Base-by-base conservation (phyloP, 2,113 vertebrate genomes). In the Chamaea fasciata region DNA sequence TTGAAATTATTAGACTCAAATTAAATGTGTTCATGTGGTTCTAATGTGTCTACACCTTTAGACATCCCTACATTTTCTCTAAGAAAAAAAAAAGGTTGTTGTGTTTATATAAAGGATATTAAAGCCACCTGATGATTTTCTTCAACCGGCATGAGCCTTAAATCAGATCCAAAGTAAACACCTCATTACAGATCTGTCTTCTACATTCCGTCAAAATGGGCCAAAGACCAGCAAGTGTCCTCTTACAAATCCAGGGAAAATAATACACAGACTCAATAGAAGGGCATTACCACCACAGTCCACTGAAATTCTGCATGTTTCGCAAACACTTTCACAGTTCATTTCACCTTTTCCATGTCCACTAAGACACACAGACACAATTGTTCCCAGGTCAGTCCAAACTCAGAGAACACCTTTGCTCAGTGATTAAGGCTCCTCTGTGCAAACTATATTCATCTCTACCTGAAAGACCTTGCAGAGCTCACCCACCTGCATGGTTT, bases 1-100 rank as follows among this genome's bases (percentile, higher is more conserved):
- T 94, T 85, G 89, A 96, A 95, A 96, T 87, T 83, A 92, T 91
- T 91, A 93, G 81, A 85, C 92, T 83, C 73, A 79, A 75, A 85
- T 86, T 74, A 83, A 93, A 80, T 44, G 6, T 30, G 47, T 56
- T 90, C 76, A 33, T 30, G 2, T 46, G 39, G n/a, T 46, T 88
- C 60, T 73, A 19, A 26, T 64, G 37, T 31, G 21, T 42, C 35
- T 55, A 16, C 3, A 64, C 15, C 31, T 93, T 75, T 33, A 75
- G 52, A 23, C 30, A 52, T 18, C 12, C 35, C 19, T 70, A 50
- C 7, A 17, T 47, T 74, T 79, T 57, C 42, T 57, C 71, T 14
- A 44, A 83, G 49, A 24, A n/a, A 83, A 63, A 21, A n/a, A 83
- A 63, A 60, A 69, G 57, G 4, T 14, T 44, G 8, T 52, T 86